These are phyloP conservation scores for Eugnorisma glareosa DNA, from an alignment of 2,888 invertebrate genomes.

Conservation along the genomic window DNA sequence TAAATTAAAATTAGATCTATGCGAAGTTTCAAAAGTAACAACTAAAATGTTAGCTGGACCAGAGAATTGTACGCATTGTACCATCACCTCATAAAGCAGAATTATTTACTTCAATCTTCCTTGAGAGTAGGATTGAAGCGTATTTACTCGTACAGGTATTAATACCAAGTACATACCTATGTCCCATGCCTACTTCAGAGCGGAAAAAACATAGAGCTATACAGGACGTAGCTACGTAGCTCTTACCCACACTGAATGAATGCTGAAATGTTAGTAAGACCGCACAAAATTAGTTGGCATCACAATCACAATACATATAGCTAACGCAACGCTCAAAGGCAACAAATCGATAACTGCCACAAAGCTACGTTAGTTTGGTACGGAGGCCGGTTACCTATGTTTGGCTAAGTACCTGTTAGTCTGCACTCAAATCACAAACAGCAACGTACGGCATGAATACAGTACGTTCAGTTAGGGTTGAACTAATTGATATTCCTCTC, in stretches of 20 bases:
- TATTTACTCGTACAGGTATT: too few species aligned
- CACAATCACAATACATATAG: too few species aligned
- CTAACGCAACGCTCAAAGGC: neutral
- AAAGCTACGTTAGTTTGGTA: neutral
- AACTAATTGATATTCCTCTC: slow-evolving; percentile 13
- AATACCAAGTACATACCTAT: too few species aligned
- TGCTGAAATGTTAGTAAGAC: neutral
- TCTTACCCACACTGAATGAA: neutral
- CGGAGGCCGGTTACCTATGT: too few species aligned
- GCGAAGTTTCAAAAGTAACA: neutral
- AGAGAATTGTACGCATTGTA: neutral
- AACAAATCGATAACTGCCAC: neutral
- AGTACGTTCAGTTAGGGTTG: too few species aligned
- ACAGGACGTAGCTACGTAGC: too few species aligned
- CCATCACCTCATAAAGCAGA: neutral
- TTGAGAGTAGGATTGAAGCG: neutral
- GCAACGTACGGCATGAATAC: neutral
- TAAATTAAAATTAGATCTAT: too few species aligned
- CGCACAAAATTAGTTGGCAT: neutral
- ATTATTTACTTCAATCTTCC: neutral
- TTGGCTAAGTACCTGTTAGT: neutral
- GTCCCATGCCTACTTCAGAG: too few species aligned
- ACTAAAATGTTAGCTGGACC: neutral
- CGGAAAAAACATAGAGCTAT: too few species aligned
- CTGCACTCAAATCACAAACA: neutral